These are phyloP conservation scores for Phyllotreta cruciferae DNA, from an alignment of 2,888 invertebrate species.

Conservation along the genomic window DNA sequence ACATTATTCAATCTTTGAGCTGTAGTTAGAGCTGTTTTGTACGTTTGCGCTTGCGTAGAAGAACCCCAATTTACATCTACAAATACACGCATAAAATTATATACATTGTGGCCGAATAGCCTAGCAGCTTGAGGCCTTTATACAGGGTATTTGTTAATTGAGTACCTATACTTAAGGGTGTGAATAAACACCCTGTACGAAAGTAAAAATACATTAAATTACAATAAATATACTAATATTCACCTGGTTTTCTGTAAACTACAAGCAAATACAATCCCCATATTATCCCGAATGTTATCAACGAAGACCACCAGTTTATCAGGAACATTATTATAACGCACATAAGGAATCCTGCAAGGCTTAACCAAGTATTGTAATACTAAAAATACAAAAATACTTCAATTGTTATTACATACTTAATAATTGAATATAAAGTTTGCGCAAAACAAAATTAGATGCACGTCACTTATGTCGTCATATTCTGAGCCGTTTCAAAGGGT, in stretches of 20 bases:
- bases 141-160: no score
- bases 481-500: no score
- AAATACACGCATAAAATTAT: conserved; percentile 30
- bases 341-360: conserved; percentile 80
- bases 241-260: conserved; percentile 91
- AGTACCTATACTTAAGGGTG: not conserved
- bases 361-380: conserved; percentile 94
- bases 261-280: conserved; percentile 91
- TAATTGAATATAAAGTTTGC: no score
- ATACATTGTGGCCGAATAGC: not conserved
- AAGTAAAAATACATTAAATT: no score
- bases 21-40: conserved; percentile 87
- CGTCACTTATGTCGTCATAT: no score
- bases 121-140: not conserved
- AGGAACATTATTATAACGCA: conserved; percentile 93
- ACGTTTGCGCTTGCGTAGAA: conserved; percentile 94
- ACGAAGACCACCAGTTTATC: conserved; percentile 90
- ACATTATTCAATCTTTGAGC: conserved; percentile 82
- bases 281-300: conserved; percentile 89
- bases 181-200: conserved; percentile 5
- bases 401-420: no score
- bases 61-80: conserved; percentile 97
- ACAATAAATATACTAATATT: no score
- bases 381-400: conserved; percentile 58
- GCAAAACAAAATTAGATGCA: no score